A percentile compares a stretch with the other conserved stretches of the same genome.
Conservation (phyloP, 2,113 vertebrate species). For the Megaceryle maxima region DNA sequence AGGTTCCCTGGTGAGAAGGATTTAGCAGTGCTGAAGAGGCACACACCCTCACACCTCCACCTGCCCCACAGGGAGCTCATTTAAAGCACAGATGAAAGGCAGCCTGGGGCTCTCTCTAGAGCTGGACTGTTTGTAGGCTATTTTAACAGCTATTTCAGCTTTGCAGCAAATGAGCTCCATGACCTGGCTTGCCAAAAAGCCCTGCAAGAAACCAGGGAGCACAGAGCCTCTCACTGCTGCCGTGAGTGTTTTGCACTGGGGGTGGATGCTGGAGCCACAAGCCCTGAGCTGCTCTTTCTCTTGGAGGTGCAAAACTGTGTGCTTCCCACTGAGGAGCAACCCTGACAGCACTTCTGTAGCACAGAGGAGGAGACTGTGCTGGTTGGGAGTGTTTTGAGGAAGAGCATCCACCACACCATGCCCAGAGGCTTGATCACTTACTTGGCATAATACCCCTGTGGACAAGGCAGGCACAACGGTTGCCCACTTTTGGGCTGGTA, state of each 20-base stretch:
- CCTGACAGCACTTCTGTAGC: background rate
- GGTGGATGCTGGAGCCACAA: background rate
- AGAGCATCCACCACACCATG: rapidly evolving
- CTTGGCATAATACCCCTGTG: conserved; percentile 78
- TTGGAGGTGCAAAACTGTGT: background rate
- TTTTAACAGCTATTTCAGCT: background rate
- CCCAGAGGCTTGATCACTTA: conserved; percentile 49
- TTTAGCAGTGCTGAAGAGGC: too few relatives aligned
- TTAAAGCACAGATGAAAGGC: background rate
- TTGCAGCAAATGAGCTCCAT: background rate
- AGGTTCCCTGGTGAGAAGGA: background rate
- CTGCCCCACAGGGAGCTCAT: rapidly evolving
- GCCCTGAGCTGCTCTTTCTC: background rate
- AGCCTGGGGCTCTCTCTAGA: background rate
- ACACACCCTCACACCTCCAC: background rate
- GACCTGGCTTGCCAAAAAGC: background rate
- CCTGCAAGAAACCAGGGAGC: background rate
- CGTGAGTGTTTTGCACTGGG: rapidly evolving
- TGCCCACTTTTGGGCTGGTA: conserved; percentile 80
- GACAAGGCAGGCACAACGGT: conserved; percentile 78
- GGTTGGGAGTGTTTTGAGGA: background rate
- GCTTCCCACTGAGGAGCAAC: background rate
- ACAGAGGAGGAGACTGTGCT: background rate
- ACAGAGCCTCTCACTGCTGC: rapidly evolving
- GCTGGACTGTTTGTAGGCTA: too few relatives aligned